phyloP scores from a whole-genome alignment of 2,797 vertebrate genomes.

The Malurus leucopterus region DNA sequence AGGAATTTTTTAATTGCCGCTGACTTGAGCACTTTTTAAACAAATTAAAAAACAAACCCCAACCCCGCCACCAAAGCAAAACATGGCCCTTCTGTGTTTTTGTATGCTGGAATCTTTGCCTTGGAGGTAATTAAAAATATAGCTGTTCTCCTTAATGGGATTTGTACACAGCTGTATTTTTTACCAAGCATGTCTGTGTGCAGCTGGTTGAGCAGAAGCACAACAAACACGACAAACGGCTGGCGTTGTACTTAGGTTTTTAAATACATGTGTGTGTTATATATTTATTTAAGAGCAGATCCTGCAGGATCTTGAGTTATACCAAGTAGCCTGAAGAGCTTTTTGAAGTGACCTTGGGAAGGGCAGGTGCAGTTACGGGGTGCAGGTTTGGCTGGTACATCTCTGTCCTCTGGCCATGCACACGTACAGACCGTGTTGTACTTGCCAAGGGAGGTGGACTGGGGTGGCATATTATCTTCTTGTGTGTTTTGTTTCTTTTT shows the following conservation, averaged over 20 bases:
- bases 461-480: not conserved
- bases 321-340: not conserved
- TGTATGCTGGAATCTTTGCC: constrained; percentile 24
- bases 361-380: not conserved
- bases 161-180: constrained; percentile 27
- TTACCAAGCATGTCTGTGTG: not conserved
- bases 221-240: not conserved
- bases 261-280: not conserved
- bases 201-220: constrained; percentile 22
- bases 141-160: not conserved
- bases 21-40: constrained; percentile 13
- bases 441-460: not conserved
- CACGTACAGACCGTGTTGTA: fast-evolving
- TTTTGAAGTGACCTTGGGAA: not conserved
- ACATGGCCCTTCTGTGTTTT: not conserved
- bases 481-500: not conserved
- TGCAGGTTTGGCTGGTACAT: not conserved
- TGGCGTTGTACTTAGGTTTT: not conserved
- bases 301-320: not conserved
- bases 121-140: constrained; percentile 56
- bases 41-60: not conserved
- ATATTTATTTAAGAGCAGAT: not conserved
- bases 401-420: fast-evolving
- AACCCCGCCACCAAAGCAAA: constrained; percentile 21
- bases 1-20: constrained; percentile 58